phyloP scores from a whole-genome alignment of 2,797 vertebrate genomes.

The Acipenser transmontanus region DNA sequence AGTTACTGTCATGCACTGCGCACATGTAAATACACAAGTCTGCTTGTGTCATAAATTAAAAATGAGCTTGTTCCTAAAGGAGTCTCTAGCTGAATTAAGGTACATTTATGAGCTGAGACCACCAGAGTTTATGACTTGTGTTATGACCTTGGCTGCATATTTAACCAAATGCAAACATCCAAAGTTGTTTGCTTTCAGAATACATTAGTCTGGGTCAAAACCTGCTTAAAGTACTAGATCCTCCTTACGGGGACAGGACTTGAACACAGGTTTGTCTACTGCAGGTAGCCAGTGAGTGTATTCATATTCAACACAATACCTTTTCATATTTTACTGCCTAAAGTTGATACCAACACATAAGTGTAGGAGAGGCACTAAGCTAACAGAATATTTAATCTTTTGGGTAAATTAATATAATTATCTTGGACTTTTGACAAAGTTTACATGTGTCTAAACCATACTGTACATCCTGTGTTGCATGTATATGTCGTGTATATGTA shows the following conservation, averaged over 20 bases:
- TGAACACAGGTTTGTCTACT: neutral
- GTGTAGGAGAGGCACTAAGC: too few species aligned
- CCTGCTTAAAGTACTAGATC: conserved; percentile 2
- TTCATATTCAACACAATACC: too few species aligned
- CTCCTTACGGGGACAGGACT: conserved; percentile 1
- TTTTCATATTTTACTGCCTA: too few species aligned
- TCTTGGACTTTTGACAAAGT: too few species aligned
- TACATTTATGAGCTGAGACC: conserved; percentile 36
- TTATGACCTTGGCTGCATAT: conserved; percentile 32
- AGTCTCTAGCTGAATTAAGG: conserved; percentile 28
- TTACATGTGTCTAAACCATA: too few species aligned
- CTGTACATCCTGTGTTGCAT: too few species aligned
- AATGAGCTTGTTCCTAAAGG: conserved; percentile 27
- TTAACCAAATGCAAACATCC: conserved; percentile 29
- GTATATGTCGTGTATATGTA: too few species aligned
- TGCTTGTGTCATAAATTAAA: conserved; percentile 36
- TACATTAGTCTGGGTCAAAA: conserved; percentile 19
- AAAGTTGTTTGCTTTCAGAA: conserved; percentile 25
- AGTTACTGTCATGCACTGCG: conserved; percentile 40
- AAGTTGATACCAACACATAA: too few species aligned
- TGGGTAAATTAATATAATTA: too few species aligned
- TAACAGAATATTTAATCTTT: too few species aligned
- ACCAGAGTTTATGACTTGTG: conserved; percentile 28
- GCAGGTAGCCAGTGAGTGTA: too few species aligned
- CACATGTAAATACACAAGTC: conserved; percentile 40